Base-by-base conservation (phyloP, 2,113 vertebrate genomes). In the Pterophyllum scalare region DNA sequence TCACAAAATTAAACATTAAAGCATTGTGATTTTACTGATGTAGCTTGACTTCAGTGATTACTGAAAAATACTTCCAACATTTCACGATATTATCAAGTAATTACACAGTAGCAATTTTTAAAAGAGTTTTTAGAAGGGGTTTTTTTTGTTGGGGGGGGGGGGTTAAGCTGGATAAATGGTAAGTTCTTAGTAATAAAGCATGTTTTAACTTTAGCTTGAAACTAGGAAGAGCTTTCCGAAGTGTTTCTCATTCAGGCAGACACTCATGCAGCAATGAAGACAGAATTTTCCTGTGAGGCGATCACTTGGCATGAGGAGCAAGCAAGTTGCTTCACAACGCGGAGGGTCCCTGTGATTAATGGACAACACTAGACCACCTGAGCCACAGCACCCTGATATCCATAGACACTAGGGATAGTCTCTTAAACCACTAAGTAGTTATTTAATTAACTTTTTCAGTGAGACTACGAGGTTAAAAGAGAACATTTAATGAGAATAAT, bases 21-120 rank as follows among this genome's bases (percentile, higher is more conserved):
- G 54, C 11, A 10, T 60, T 26, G 43, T 54, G 64, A 81, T 54
- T 81, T 86, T 80, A 54, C 24, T 62, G 26, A 81, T 75, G 28
- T 57, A 17, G 40, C 58, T 56, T 78, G 14, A 77, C 22, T 61
- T 77, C 3, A 59, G 14, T 75, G 26, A 38, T 19, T 59, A 56
- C 52, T 75, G 3, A 67, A 87, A 82, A 79, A 58, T 54, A 17
- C 56, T 65, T 28, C 9, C 6, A 54, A 70, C 54, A 62, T 43
- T 24, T 59, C 14, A 46, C 17, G 11, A 35, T 40, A 60, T 84
- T 35, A 58, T 79, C 33, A 3, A 20, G 7, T 35, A 8, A 12
- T 65, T 54, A 40, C 17, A 81, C 19, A 31, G 31, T n/a, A 72
- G 46, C 31, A 11, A 72, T 72, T 72, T 54, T 33, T 33, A 54